Conservation (phyloP, 2,113 vertebrate species). For the Cynopterus brachyotis region DNA sequence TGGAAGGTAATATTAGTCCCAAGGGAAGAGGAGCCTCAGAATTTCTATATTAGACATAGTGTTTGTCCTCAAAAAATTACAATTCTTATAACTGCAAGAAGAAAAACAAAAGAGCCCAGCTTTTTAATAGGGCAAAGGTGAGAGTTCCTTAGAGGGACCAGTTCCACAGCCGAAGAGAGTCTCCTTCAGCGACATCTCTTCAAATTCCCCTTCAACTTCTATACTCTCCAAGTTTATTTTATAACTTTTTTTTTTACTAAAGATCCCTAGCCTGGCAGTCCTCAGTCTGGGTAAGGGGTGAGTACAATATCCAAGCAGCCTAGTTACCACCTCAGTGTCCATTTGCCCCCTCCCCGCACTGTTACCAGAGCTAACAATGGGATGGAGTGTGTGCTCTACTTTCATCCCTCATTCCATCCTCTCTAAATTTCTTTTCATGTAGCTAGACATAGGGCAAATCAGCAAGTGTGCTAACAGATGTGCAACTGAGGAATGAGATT, state of each 20-base stretch:
- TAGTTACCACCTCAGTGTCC: neutral
- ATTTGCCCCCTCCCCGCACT: neutral
- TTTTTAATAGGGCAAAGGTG: neutral
- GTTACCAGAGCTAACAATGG: neutral
- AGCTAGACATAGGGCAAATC: neutral
- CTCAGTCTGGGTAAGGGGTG: neutral
- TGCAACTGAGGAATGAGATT: neutral
- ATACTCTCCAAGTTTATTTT: neutral
- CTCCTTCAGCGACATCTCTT: neutral
- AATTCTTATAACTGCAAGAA: neutral
- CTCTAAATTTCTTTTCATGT: neutral
- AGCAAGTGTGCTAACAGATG: neutral
- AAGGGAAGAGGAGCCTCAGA: neutral
- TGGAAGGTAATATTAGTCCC: neutral
- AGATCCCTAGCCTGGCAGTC: neutral
- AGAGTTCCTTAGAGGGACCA: neutral
- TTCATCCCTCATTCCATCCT: neutral
- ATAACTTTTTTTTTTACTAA: neutral
- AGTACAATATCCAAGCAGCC: neutral
- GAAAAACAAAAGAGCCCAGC: neutral
- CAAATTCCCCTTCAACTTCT: neutral
- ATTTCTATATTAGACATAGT: neutral
- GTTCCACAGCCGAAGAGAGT: neutral
- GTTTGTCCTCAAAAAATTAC: neutral
- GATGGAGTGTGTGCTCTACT: neutral